phyloP scores from a whole-genome alignment of 2,797 vertebrate species.

The Falco naumanni region DNA sequence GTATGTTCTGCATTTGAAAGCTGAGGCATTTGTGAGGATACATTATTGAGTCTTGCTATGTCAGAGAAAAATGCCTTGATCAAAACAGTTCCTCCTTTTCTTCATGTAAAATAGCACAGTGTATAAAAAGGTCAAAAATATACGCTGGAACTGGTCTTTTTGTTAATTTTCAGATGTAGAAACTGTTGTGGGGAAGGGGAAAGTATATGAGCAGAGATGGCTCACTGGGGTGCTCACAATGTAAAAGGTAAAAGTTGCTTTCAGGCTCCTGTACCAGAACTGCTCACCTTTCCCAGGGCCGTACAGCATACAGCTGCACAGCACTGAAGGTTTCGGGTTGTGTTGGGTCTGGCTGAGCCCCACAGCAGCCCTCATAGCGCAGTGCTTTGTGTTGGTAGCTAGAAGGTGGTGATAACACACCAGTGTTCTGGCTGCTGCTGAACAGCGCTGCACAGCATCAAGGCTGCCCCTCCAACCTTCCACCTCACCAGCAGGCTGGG shows the following conservation, averaged over 20 bases:
- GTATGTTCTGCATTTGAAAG: constrained; percentile 4
- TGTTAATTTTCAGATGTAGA: not conserved
- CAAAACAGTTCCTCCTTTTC: not conserved
- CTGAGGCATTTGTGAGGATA: constrained; percentile 28
- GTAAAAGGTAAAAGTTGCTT: not conserved
- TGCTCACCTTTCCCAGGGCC: not conserved
- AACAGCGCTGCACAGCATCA: too few relatives aligned
- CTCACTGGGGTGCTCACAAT: not conserved
- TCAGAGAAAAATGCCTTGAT: constrained; percentile 38
- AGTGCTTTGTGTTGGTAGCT: too few relatives aligned
- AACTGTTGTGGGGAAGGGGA: not conserved
- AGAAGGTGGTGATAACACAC: too few relatives aligned
- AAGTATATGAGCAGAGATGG: not conserved
- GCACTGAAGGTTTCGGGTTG: not conserved
- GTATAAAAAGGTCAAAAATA: not conserved
- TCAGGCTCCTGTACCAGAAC: not conserved
- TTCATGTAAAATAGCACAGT: not conserved
- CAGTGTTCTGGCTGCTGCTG: too few relatives aligned
- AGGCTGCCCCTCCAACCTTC: too few relatives aligned
- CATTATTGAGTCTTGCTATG: not conserved
- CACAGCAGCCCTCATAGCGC: too few relatives aligned
- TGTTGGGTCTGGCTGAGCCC: too few relatives aligned
- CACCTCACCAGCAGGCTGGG: too few relatives aligned
- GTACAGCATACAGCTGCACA: not conserved
- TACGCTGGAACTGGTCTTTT: not conserved